phyloP scores from a whole-genome alignment of 2,888 invertebrate genomes.

The Tribolium freemani region DNA sequence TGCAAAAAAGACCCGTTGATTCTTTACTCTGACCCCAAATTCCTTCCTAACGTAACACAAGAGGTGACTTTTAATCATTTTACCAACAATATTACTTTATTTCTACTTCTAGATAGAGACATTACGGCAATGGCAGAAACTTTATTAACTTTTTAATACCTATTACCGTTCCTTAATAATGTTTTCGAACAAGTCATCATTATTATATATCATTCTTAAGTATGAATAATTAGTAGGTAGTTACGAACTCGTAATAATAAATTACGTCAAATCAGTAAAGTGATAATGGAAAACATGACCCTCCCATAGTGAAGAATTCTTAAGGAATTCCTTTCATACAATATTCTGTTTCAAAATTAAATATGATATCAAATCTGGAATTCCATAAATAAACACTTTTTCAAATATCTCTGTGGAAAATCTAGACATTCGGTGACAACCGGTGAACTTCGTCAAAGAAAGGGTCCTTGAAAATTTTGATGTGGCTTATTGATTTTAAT shows the following conservation, averaged over 20 bases:
- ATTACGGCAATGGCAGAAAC: neutral
- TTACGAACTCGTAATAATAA: neutral
- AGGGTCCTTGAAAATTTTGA: neutral
- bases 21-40: slow-evolving; percentile 17
- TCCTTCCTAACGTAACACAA: slow-evolving; percentile 7
- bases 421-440: neutral
- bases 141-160: neutral
- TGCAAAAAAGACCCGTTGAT: slow-evolving; percentile 29
- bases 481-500: neutral
- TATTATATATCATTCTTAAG: neutral
- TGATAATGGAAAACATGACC: neutral
- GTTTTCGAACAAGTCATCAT: neutral
- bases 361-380: neutral
- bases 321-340: neutral
- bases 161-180: neutral
- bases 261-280: neutral
- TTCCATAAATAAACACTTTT: neutral
- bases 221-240: neutral
- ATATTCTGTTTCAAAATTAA: neutral
- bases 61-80: slow-evolving; percentile 18
- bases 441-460: neutral
- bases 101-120: no score
- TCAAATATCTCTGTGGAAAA: neutral
- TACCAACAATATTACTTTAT: no score
- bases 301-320: neutral